phyloP scores from a whole-genome alignment of 2,113 vertebrate species.

The Sylvilagus bachmani region DNA sequence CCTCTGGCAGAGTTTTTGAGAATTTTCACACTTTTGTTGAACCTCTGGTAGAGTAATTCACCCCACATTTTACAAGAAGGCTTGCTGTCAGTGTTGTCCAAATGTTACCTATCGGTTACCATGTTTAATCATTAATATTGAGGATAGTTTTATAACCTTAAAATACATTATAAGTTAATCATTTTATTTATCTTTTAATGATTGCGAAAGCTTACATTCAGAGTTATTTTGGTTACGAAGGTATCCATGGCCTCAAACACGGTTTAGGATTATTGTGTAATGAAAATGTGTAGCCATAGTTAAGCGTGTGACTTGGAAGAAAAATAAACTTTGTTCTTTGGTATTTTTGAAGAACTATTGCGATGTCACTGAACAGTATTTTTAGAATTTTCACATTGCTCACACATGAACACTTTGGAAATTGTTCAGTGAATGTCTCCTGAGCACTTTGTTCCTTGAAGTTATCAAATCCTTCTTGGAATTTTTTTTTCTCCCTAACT shows the following conservation, averaged over 20 bases:
- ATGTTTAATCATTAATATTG: background rate
- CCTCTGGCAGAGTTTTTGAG: background rate
- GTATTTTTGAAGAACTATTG: slow-evolving; percentile 64
- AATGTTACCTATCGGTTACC: background rate
- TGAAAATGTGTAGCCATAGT: background rate
- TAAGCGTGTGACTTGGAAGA: slow-evolving; percentile 28
- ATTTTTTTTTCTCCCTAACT: background rate
- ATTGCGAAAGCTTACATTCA: background rate
- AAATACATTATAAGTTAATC: slow-evolving; percentile 12
- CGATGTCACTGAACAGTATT: slow-evolving; percentile 69
- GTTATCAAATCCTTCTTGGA: slow-evolving; percentile 61
- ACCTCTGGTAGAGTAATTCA: background rate
- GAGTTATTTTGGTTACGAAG: background rate
- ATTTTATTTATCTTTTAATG: slow-evolving; percentile 10
- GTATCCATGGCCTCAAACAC: background rate
- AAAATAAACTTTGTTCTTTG: slow-evolving; percentile 15
- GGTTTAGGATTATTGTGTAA: slow-evolving; percentile 12
- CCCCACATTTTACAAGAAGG: background rate
- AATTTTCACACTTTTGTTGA: background rate
- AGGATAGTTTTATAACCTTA: slow-evolving; percentile 18
- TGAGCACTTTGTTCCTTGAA: slow-evolving; percentile 68
- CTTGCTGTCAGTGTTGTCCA: background rate
- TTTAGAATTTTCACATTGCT: slow-evolving; percentile 74
- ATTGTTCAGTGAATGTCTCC: slow-evolving; percentile 75
- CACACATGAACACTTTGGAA: slow-evolving; percentile 71